These are phyloP conservation scores for Alcedo quadribrachys DNA, from an alignment of 2,797 vertebrate genomes.

Conservation along the genomic window DNA sequence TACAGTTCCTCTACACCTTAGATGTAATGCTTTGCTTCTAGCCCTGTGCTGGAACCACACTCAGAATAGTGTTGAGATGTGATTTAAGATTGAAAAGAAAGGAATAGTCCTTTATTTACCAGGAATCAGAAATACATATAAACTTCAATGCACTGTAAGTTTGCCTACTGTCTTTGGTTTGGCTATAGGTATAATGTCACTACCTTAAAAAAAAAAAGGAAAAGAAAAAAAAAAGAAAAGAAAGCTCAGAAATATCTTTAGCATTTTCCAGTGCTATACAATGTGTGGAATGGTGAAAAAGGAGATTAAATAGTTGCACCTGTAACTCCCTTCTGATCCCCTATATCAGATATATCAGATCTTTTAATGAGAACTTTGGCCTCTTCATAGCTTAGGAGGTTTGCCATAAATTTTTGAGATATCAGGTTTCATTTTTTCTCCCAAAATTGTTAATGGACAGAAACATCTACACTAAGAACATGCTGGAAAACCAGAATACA, in stretches of 20 bases:
- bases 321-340: not conserved
- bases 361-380: not conserved
- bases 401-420: not conserved
- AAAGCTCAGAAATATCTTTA: not conserved
- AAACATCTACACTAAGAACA: not conserved
- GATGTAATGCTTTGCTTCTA: conserved; percentile 5
- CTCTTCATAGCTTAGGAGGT: not conserved
- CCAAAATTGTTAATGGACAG: not conserved
- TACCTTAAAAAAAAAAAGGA: fast-evolving
- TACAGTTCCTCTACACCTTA: not conserved
- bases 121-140: conserved; percentile 16
- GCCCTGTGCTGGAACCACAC: not conserved
- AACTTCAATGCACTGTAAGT: not conserved
- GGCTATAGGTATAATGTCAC: not conserved
- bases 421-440: not conserved
- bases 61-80: not conserved
- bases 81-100: conserved; percentile 22
- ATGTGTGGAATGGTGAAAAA: not conserved
- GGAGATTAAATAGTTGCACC: not conserved
- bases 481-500: not conserved
- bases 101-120: conserved; percentile 24
- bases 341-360: not conserved
- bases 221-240: fast-evolving
- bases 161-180: conserved; percentile 15
- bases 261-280: not conserved